phyloP scores from a whole-genome alignment of 2,888 invertebrate species.

The Neoitamus cyanurus region DNA sequence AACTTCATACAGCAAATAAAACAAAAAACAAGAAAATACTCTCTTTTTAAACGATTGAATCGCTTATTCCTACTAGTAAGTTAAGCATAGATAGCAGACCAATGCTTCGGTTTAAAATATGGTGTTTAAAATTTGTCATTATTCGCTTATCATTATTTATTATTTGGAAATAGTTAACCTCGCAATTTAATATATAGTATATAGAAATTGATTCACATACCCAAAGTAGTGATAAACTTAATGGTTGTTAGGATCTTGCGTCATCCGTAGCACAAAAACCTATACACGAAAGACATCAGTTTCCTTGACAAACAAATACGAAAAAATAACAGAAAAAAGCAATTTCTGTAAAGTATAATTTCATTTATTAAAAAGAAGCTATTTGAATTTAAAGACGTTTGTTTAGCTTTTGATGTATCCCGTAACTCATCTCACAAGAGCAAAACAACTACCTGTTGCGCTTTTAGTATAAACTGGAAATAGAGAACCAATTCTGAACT shows the following conservation, averaged over 20 bases:
- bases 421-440: slow-evolving; percentile 32
- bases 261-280: too few relatives aligned
- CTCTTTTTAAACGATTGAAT: too few relatives aligned
- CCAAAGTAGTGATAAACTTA: too few relatives aligned
- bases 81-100: too few relatives aligned
- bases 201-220: not conserved
- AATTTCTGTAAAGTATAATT: not conserved
- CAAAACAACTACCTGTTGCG: slow-evolving; percentile 31
- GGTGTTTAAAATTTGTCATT: too few relatives aligned
- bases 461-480: not conserved
- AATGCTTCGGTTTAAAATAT: too few relatives aligned
- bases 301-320: not conserved
- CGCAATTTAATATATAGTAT: not conserved
- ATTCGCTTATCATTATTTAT: too few relatives aligned
- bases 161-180: too few relatives aligned
- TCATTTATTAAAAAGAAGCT: not conserved
- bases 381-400: slow-evolving; percentile 2
- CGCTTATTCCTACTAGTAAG: too few relatives aligned
- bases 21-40: too few relatives aligned
- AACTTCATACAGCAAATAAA: too few relatives aligned
- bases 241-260: too few relatives aligned
- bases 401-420: slow-evolving; percentile 47
- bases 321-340: not conserved
- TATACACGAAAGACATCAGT: not conserved
- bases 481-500: not conserved